phyloP scores from a whole-genome alignment of 1,140 invertebrate genomes.

The Heterodera carotae region DNA sequence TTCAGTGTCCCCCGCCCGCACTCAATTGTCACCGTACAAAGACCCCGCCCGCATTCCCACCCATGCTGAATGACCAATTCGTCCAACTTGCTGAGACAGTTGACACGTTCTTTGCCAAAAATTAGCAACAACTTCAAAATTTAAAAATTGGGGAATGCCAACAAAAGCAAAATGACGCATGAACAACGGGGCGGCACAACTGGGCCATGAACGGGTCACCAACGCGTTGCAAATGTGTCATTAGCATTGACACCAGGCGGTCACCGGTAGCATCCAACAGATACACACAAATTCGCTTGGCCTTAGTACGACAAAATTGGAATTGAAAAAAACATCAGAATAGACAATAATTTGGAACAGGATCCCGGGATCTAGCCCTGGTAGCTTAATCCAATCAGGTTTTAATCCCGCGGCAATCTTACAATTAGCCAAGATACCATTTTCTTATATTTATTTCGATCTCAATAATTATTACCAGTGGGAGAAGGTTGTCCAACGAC shows the following conservation, averaged over 20 bases:
- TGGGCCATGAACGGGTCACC: slow-evolving; percentile 54
- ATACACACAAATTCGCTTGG: slow-evolving; percentile 89
- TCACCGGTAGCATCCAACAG: slow-evolving; percentile 85
- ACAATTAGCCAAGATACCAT: no score
- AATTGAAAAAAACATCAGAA: no score
- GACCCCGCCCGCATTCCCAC: no score
- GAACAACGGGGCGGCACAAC: slow-evolving; percentile 72
- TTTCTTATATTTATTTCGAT: no score
- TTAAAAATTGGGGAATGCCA: slow-evolving; percentile 71
- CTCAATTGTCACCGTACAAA: no score
- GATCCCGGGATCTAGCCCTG: no score
- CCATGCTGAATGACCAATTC: slow-evolving; percentile 81
- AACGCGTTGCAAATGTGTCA: slow-evolving; percentile 77
- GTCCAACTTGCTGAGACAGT: slow-evolving; percentile 81
- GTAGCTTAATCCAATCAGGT: no score
- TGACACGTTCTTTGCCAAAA: slow-evolving; percentile 82
- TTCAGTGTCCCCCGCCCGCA: no score
- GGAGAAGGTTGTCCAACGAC: slow-evolving; percentile 85
- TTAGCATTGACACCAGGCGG: slow-evolving; percentile 89
- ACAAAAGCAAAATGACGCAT: slow-evolving; percentile 19
- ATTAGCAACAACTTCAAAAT: slow-evolving; percentile 66
- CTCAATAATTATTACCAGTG: slow-evolving; percentile 73
- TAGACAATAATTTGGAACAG: no score
- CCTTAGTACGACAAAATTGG: slow-evolving; percentile 69
- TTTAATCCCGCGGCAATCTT: no score